phyloP scores from a whole-genome alignment of 2,797 vertebrate species.

The Eupleurogrammus muticus region DNA sequence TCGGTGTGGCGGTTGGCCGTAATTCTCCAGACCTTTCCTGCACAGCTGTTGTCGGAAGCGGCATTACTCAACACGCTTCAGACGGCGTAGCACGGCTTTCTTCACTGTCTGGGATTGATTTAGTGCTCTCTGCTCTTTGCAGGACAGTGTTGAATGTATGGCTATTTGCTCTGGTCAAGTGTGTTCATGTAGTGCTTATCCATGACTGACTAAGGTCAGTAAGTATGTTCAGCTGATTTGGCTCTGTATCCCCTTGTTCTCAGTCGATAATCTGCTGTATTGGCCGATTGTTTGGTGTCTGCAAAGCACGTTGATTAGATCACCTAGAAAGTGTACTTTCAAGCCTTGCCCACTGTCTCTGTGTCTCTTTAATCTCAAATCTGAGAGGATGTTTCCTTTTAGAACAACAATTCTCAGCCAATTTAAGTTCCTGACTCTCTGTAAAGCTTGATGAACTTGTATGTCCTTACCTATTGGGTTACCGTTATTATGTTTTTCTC shows the following conservation, averaged over 20 bases:
- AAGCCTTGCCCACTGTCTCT: neutral
- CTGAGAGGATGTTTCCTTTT: neutral
- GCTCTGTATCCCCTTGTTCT: conserved; percentile 12
- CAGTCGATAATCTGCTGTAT: conserved; percentile 5
- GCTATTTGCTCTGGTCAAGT: neutral
- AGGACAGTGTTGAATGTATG: neutral
- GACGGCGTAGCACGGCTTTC: neutral
- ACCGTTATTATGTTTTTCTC: neutral
- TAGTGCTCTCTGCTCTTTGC: neutral
- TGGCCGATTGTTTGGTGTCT: neutral
- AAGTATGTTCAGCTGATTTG: conserved; percentile 18
- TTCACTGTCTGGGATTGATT: neutral
- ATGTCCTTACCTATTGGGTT: neutral
- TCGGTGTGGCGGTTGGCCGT: conserved; percentile 42
- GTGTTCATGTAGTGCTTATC: neutral
- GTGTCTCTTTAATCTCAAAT: neutral
- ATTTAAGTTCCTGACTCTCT: neutral
- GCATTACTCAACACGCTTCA: conserved; percentile 8
- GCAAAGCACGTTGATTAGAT: conserved; percentile 19
- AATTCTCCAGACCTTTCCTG: conserved; percentile 41
- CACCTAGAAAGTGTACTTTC: neutral
- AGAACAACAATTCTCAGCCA: neutral
- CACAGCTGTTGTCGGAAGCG: conserved; percentile 33
- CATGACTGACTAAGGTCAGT: neutral
- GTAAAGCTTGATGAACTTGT: neutral